Conservation (phyloP, 1,140 invertebrate species). For the Hypothenemus hampei region DNA sequence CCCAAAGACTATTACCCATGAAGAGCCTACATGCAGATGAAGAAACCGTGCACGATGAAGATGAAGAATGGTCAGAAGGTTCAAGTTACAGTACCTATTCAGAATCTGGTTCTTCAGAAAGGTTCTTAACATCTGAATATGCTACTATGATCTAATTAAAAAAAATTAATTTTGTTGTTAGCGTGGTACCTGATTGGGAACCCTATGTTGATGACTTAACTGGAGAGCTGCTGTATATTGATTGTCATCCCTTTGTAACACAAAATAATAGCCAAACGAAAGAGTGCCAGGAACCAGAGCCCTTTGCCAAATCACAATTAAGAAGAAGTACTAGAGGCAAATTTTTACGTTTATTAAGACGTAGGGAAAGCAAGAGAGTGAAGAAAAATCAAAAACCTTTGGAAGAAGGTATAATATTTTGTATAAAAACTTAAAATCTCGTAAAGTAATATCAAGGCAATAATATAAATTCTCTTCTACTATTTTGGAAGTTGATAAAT, state of each 20-base stretch:
- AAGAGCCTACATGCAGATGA: not conserved
- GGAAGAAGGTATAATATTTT: slow-evolving; percentile 24
- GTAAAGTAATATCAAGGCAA: too few species aligned
- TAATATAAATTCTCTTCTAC: too few species aligned
- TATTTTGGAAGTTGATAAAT: too few species aligned
- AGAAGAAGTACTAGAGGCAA: slow-evolving; percentile 42
- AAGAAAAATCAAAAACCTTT: slow-evolving; percentile 37
- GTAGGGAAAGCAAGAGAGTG: slow-evolving; percentile 41
- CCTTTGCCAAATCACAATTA: slow-evolving; percentile 34
- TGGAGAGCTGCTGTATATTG: slow-evolving; percentile 43
- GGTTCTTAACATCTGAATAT: slow-evolving; percentile 20
- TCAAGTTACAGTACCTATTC: slow-evolving; percentile 37
- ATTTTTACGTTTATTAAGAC: slow-evolving; percentile 40
- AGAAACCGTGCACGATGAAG: slow-evolving; percentile 8
- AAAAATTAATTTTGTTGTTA: slow-evolving; percentile 26
- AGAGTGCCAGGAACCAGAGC: slow-evolving; percentile 22
- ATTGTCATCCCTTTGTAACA: slow-evolving; percentile 43
- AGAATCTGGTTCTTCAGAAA: slow-evolving; percentile 36
- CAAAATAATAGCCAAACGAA: slow-evolving; percentile 35
- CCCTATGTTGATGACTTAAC: slow-evolving; percentile 38
- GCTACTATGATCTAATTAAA: not conserved
- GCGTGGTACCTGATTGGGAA: slow-evolving; percentile 45
- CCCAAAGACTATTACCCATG: slow-evolving; percentile 19
- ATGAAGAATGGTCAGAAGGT: slow-evolving; percentile 22
- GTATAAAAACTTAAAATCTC: not conserved